Evolutionary conservation across 2,888 invertebrate species (phyloP), one percentile per base, ranked within the genome.

Genomic region (Pachycephus smyrnensis): DNA sequence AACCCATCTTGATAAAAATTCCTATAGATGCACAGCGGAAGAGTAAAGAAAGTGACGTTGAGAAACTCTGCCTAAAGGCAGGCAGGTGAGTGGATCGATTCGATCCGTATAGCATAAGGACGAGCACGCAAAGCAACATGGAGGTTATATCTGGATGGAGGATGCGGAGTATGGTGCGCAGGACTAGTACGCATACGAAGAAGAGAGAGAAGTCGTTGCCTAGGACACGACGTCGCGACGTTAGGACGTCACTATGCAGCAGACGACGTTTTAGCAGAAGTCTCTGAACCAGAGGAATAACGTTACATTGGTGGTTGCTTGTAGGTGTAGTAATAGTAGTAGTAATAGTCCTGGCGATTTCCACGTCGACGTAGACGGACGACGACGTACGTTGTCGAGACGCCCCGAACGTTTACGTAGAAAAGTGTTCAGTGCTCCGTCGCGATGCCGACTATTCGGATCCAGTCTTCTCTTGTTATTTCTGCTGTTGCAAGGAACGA

Each of bases 61-160:
- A 83, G 82, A 80, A 77, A 69, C 80, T 75, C 77, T 75, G 77
- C 37, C 76, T 40, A 55, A 55, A 55, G 69, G 80, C 76, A 80
- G 82, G 81, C 86, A 85, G 85, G 85, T 86, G 79, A 84, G 80
- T 73, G 78, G 82, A 85, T 85, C 85, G 85, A 85, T 85, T 80
- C 76, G 77, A 81, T 68, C 79, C 78, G 77, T 71, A 35, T 74
- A 55, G 55, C 55, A 55, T 55, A 23, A 55, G 55, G 23, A 55
- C 55, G 55, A 55, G 23, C 55, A 55, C 55, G 55, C 55, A 2
- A 55, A 55, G 55, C 55, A 55, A 55, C 23, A 55, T 55, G 55
- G 55, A 23, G 55, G 55, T 55, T 55, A 55, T 55, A 55, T 23
- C 23, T 23, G 23, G 55, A 23, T 6, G 55, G 55, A 55, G 2